Evolutionary conservation across 1,140 invertebrate genomes (phyloP).

Genomic region (Berghia stephanieae): DNA sequence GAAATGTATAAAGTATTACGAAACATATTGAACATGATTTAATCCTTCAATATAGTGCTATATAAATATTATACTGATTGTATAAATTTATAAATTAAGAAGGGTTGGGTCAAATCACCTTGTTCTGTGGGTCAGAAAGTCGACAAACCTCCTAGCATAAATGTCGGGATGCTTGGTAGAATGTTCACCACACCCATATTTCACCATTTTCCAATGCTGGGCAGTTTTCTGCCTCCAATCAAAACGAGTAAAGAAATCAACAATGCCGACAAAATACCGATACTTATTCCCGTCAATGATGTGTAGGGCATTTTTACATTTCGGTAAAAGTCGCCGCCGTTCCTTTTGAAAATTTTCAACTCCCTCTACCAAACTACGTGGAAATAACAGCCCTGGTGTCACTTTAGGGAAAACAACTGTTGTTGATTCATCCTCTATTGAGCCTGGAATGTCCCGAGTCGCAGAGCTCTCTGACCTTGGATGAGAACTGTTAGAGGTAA

Average conservation of each 20-base stretch:
- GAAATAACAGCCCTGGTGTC: slow-evolving; percentile 20
- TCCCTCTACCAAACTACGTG: slow-evolving; percentile 15
- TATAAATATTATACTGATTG: too few relatives aligned
- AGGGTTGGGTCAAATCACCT: too few relatives aligned
- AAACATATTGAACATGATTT: too few relatives aligned
- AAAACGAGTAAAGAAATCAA: slow-evolving; percentile 51
- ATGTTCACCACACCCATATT: slow-evolving; percentile 44
- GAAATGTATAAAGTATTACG: too few relatives aligned
- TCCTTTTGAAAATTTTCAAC: slow-evolving; percentile 12
- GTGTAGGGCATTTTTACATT: slow-evolving; percentile 47
- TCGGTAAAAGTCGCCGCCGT: slow-evolving; percentile 41
- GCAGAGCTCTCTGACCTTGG: too few relatives aligned
- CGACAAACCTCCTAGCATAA: slow-evolving; percentile 43
- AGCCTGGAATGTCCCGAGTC: too few relatives aligned
- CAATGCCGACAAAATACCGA: slow-evolving; percentile 49
- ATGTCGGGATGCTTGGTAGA: slow-evolving; percentile 45
- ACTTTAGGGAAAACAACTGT: not conserved
- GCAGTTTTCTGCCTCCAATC: slow-evolving; percentile 40
- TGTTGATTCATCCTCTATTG: not conserved
- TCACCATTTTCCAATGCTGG: slow-evolving; percentile 41
- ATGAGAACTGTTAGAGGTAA: too few relatives aligned
- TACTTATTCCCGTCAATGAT: slow-evolving; percentile 46
- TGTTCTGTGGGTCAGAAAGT: slow-evolving; percentile 41
- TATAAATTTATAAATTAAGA: too few relatives aligned
- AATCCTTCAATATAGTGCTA: too few relatives aligned